These are phyloP conservation scores for Manis pentadactyla DNA, from an alignment of 2,797 vertebrate species.

Conservation along the genomic window DNA sequence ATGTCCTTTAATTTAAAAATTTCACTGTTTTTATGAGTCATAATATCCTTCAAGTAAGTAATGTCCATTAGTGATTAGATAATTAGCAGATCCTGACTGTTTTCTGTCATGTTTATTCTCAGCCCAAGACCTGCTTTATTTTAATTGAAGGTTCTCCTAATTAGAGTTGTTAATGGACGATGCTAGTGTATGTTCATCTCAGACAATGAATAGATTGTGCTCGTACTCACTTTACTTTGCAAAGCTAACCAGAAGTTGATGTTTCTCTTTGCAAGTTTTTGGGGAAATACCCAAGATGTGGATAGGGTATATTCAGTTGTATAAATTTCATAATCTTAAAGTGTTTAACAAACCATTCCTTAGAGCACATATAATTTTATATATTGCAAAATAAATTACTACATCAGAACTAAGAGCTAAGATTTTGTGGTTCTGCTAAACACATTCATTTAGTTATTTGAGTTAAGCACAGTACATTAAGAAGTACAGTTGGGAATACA, in stretches of 20 bases:
- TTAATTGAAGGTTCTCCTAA: conserved; percentile 67
- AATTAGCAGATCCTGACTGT: conserved; percentile 67
- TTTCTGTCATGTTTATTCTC: conserved; percentile 62
- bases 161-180: conserved; percentile 70
- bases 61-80: conserved; percentile 63
- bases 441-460: conserved; percentile 48
- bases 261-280: conserved; percentile 55
- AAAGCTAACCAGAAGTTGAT: conserved; percentile 55
- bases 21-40: conserved; percentile 49
- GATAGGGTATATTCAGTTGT: not conserved
- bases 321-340: conserved; percentile 7
- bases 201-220: conserved; percentile 67
- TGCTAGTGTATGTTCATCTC: conserved; percentile 40
- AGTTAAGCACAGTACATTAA: conserved; percentile 1
- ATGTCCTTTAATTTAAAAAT: conserved; percentile 31
- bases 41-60: conserved; percentile 45
- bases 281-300: not conserved
- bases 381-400: conserved; percentile 38
- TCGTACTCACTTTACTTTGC: conserved; percentile 59
- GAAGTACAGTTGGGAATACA: not conserved
- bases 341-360: conserved; percentile 23
- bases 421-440: conserved; percentile 43
- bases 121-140: conserved; percentile 64
- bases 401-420: conserved; percentile 42
- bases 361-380: not conserved